phyloP scores from a whole-genome alignment of 2,888 invertebrate species.

The Cryptosula pallasiana region DNA sequence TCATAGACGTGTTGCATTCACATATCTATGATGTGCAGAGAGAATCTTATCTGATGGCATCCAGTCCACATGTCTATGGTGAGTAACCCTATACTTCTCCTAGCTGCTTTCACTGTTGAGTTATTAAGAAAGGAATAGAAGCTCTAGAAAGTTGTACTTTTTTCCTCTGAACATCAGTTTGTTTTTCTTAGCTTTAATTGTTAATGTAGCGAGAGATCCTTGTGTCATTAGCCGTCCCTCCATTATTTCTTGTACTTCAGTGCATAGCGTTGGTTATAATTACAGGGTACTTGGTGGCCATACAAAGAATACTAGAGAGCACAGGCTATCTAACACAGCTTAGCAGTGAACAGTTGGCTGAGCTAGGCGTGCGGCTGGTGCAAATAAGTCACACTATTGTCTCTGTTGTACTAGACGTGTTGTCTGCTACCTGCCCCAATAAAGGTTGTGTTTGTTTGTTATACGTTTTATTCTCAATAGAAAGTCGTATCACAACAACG shows the following conservation, averaged over 20 bases:
- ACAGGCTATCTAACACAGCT: background rate
- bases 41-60: background rate
- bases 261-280: too few relatives aligned
- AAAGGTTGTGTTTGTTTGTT: conserved; percentile 2
- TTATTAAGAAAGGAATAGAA: too few relatives aligned
- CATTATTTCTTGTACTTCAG: too few relatives aligned
- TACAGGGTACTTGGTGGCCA: conserved; percentile 3
- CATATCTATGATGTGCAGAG: background rate
- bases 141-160: too few relatives aligned
- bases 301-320: background rate
- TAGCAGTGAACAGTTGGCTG: background rate
- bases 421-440: background rate
- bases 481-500: too few relatives aligned
- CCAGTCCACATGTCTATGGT: background rate
- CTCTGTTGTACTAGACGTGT: background rate
- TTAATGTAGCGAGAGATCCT: too few relatives aligned
- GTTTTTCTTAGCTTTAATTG: too few relatives aligned
- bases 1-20: background rate
- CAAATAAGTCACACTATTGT: background rate
- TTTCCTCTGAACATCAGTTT: too few relatives aligned
- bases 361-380: background rate
- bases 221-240: too few relatives aligned
- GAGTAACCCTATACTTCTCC: background rate
- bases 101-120: too few relatives aligned
- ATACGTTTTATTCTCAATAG: background rate